Evolutionary conservation across 2,113 vertebrate species (phyloP).

Genomic region (Tautogolabrus adspersus): DNA sequence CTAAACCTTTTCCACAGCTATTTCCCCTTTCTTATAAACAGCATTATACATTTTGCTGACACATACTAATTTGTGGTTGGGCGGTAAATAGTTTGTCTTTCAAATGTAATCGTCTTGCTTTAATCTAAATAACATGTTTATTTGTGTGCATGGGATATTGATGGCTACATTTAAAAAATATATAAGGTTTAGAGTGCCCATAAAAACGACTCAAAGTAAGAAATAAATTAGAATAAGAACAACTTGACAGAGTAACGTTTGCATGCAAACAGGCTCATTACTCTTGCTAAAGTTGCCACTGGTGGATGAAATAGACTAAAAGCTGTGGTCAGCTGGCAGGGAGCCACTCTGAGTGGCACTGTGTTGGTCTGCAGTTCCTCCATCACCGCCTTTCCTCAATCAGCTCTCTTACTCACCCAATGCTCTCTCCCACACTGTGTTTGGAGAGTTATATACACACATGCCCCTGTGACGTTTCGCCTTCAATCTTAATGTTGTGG

Average conservation of each 20-base stretch:
- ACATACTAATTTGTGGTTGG: not conserved
- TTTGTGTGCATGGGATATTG: not conserved
- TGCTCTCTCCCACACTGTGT: not conserved
- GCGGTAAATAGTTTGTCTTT: not conserved
- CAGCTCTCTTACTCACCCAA: slow-evolving; percentile 30
- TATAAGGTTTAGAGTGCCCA: not conserved
- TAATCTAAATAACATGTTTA: slow-evolving; percentile 1
- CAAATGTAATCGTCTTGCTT: not conserved
- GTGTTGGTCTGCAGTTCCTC: slow-evolving; percentile 51
- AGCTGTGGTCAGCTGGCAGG: slow-evolving; percentile 56
- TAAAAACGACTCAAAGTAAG: slow-evolving; percentile 4
- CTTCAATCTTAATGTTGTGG: too few species aligned
- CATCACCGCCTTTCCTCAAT: slow-evolving; percentile 46
- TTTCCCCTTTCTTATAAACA: not conserved
- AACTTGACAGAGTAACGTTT: not conserved
- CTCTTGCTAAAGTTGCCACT: slow-evolving; percentile 24
- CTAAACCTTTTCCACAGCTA: not conserved
- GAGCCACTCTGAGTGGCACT: slow-evolving; percentile 47
- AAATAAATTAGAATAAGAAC: slow-evolving; percentile 5
- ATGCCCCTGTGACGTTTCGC: too few species aligned
- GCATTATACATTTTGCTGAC: not conserved
- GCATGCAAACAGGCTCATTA: slow-evolving; percentile 52
- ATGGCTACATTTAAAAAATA: not conserved
- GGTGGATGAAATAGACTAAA: slow-evolving; percentile 48
- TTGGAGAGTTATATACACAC: not conserved